phyloP scores from a whole-genome alignment of 2,888 invertebrate species.

The Calliopum simillimum region DNA sequence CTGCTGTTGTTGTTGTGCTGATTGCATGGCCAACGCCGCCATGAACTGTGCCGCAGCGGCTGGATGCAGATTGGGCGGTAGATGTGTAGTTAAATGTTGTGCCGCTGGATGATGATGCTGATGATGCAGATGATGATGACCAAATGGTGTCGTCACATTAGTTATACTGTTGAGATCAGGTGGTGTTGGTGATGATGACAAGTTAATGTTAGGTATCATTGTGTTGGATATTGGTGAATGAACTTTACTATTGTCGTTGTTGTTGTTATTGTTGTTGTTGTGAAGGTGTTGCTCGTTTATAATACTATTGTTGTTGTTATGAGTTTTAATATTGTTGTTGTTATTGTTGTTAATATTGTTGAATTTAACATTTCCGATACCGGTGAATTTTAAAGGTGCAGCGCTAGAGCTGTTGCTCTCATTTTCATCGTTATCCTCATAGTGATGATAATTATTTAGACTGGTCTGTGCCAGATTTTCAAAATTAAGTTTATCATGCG shows the following conservation, averaged over 20 bases:
- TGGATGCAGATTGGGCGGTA: conserved; percentile 52
- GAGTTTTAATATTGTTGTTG: conserved; percentile 42
- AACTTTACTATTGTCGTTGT: conserved; percentile 14
- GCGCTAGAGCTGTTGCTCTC: conserved; percentile 42
- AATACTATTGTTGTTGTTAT: conserved; percentile 25
- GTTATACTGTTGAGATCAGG: not conserved
- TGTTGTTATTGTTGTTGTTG: conserved; percentile 36
- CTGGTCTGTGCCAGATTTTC: conserved; percentile 49
- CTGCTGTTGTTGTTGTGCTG: conserved; percentile 37
- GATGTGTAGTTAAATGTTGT: conserved; percentile 47
- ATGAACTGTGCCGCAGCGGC: conserved; percentile 58
- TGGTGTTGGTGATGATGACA: conserved; percentile 29
- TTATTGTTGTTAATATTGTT: conserved; percentile 37
- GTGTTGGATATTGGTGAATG: conserved; percentile 20
- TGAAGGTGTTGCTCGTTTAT: conserved; percentile 19
- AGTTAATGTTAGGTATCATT: conserved; percentile 5
- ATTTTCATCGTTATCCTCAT: conserved; percentile 47
- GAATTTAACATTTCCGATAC: conserved; percentile 36
- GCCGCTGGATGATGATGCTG: conserved; percentile 33
- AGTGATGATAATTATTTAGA: conserved; percentile 40
- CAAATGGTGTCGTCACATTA: conserved; percentile 19
- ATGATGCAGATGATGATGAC: conserved; percentile 35
- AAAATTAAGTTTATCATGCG: conserved; percentile 62
- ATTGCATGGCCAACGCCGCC: conserved; percentile 63
- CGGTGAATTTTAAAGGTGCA: conserved; percentile 13